Base-by-base conservation (phyloP, 1,140 invertebrate species). In the Tribolium castaneum region DNA sequence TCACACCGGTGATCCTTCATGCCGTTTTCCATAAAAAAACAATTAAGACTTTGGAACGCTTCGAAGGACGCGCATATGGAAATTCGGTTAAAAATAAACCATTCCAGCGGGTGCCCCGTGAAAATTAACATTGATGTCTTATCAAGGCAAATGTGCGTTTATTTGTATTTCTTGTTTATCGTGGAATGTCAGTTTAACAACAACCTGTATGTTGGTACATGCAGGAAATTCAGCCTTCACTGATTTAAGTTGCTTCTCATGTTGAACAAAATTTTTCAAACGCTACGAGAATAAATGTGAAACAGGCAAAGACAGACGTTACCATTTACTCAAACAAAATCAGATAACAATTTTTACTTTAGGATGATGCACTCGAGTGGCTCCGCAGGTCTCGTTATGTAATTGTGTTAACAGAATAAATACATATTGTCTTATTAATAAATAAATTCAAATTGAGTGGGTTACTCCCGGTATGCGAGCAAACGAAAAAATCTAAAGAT, bases 121-220 rank as follows among this genome's bases (percentile, higher is more conserved):
- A 52, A 14, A 19, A 16, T 52, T 16, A 52, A 50, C 13, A 54
- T 54, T 12, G 2, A 22, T 59, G 19, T 22, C 14, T 59, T 59
- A 22, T 59, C 54, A 59, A 59, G 54, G 54, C 19, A 59, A 59
- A 59, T 59, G 39, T 45, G 9, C n/a, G 54, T 59, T 25, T 59
- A 22, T 59, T 59, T 59, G 54, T 59, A 22, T 19, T 22, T 59
- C 19, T 25, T 59, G 14, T 59, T 59, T 59, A 25, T 19, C 54
- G 54, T 59, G 16, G 16, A 52, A 52, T 52, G 16, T 45, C 39
- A 19, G 51, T 7, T 52, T 52, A 45, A 45, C 51, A 19, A 52
- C 51, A 52, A 52, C 51, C 51, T 52, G 51, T 45, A 30, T 30
- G 25, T 30, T 30, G 25, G 25, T 6, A 45, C 39, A 62, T 19